A percentile compares a stretch with the other conserved stretches of the same genome.
Evolutionary conservation across 2,888 invertebrate species (phyloP).

Genomic region (Lottia gigantea): DNA sequence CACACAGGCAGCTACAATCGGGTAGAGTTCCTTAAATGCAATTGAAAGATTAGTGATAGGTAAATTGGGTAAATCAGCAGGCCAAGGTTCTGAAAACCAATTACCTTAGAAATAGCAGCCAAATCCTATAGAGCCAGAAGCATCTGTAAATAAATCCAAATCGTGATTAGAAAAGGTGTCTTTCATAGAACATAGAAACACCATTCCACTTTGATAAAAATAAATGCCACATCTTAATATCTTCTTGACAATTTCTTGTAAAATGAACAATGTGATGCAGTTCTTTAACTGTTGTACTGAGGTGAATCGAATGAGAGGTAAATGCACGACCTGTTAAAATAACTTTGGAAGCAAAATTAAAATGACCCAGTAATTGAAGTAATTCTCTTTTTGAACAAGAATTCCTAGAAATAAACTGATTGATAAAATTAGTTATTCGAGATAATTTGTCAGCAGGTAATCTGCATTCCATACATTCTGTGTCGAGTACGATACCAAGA

Average conservation of each 20-base stretch:
- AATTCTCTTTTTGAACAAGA: conserved; percentile 26
- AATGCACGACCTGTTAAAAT: conserved; percentile 31
- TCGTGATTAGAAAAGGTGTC: conserved; percentile 7
- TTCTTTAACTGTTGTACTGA: no score
- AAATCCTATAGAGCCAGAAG: conserved; percentile 13
- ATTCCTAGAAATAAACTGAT: conserved; percentile 7
- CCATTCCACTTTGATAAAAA: conserved; percentile 23
- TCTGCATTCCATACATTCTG: conserved; percentile 17
- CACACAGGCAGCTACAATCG: conserved; percentile 16
- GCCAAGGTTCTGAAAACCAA: conserved; percentile 23
- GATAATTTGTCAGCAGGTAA: conserved; percentile 18
- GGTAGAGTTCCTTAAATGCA: conserved; percentile 22
- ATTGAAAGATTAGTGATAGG: conserved; percentile 14
- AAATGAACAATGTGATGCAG: no score
- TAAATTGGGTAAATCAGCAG: background rate
- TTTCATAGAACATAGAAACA: conserved; percentile 18
- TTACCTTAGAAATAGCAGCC: conserved; percentile 10
- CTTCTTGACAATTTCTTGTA: no score
- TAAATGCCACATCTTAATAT: no score
- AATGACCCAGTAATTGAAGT: conserved; percentile 26
- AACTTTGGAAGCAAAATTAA: conserved; percentile 28
- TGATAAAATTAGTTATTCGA: conserved; percentile 15
- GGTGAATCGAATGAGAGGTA: no score
- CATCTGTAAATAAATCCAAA: conserved; percentile 16
- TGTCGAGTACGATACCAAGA: conserved; percentile 8